Evolutionary conservation across 1,140 invertebrate species (phyloP).

Genomic region (Drosophila auraria): DNA sequence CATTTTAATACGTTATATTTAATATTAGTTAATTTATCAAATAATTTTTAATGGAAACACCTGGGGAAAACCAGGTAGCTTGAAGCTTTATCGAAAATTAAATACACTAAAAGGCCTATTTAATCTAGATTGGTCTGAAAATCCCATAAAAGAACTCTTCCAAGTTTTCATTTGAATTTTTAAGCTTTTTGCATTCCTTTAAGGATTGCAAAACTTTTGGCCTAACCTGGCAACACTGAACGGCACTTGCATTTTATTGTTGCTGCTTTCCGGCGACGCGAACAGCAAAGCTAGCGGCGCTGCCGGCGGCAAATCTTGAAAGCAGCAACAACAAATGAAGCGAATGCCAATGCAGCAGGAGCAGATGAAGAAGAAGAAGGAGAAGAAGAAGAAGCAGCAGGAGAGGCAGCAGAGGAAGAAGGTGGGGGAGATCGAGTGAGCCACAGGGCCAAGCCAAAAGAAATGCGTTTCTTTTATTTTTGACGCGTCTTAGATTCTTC

Average conservation of each 20-base stretch:
- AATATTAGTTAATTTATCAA: too few species aligned
- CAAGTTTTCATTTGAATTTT: too few species aligned
- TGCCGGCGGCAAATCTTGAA: constrained; percentile 79
- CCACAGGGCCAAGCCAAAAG: constrained; percentile 55
- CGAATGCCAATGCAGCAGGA: constrained; percentile 55
- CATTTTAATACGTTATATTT: too few species aligned
- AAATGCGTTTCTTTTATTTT: constrained; percentile 79
- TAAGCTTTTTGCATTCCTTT: too few species aligned
- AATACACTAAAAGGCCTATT: too few species aligned
- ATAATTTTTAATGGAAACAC: too few species aligned
- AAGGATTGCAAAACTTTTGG: constrained; percentile 9
- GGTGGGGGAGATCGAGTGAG: constrained; percentile 12
- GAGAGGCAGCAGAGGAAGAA: constrained; percentile 7
- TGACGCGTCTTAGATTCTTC: constrained; percentile 80
- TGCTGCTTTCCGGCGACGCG: constrained; percentile 66
- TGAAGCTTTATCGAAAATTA: too few species aligned
- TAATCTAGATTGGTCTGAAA: too few species aligned
- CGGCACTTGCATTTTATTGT: constrained; percentile 36
- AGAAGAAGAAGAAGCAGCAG: not conserved
- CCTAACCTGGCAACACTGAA: constrained; percentile 19
- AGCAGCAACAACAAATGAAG: constrained; percentile 59
- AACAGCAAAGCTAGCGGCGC: constrained; percentile 48
- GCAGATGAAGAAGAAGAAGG: constrained; percentile 28
- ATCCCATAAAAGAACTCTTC: not conserved
- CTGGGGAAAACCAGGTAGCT: too few species aligned